Conservation (phyloP, 1,140 invertebrate species). For the Polyergus mexicanus region DNA sequence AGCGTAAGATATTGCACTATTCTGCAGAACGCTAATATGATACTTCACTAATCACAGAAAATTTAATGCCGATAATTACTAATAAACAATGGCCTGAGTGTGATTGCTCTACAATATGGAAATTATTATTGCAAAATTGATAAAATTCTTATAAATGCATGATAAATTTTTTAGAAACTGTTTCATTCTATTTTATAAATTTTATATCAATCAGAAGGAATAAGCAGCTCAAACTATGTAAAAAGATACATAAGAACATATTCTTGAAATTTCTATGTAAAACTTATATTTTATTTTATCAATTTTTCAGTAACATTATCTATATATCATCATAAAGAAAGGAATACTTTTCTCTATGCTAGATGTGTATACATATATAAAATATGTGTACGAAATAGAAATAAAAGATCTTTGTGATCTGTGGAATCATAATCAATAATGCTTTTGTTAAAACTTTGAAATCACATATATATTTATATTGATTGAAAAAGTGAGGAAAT, state of each 20-base stretch:
- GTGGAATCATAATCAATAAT: background rate
- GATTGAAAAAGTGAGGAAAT: background rate
- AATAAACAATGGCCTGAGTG: conserved; percentile 43
- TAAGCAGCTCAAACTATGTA: conserved; percentile 2
- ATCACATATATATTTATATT: background rate
- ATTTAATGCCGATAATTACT: conserved; percentile 60
- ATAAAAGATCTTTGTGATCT: background rate
- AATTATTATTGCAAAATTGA: conserved; percentile 58
- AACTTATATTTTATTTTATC: conserved; percentile 13
- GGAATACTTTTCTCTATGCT: background rate
- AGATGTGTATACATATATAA: background rate
- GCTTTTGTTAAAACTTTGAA: background rate
- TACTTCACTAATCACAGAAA: conserved; percentile 56
- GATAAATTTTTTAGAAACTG: background rate
- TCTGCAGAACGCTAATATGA: conserved; percentile 63
- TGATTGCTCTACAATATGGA: conserved; percentile 49
- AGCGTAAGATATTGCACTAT: conserved; percentile 46
- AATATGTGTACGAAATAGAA: conserved; percentile 1
- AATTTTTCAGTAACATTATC: conserved; percentile 13
- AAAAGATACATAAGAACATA: background rate
- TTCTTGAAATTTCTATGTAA: conserved; percentile 10
- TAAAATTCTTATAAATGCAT: conserved; percentile 2
- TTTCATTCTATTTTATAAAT: background rate
- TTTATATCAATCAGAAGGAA: background rate
- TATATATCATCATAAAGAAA: background rate